Evolutionary conservation across 2,113 vertebrate species (phyloP).

Genomic region (Odocoileus virginianus): DNA sequence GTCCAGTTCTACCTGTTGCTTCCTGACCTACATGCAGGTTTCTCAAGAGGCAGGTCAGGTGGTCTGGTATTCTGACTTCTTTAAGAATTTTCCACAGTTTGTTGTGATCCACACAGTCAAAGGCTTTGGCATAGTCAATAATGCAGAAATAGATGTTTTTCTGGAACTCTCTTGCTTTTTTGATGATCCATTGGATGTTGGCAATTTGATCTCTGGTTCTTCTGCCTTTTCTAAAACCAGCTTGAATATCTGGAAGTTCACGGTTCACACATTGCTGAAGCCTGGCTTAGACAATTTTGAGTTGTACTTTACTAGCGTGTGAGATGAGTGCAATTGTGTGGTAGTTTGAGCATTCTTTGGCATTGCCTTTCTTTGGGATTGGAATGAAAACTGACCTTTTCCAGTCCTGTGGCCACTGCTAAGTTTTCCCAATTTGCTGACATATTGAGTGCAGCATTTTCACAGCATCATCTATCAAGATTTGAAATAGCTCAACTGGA

Average conservation of each 20-base stretch:
- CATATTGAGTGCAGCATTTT: not conserved
- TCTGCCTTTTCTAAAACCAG: not conserved
- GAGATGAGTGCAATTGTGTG: not conserved
- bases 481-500: not conserved
- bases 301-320: not conserved
- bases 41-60: no score
- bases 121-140: not conserved
- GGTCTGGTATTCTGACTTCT: no score
- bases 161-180: not conserved
- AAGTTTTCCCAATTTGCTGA: not conserved
- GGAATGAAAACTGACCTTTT: not conserved
- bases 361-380: not conserved
- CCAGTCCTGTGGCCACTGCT: not conserved
- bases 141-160: not conserved
- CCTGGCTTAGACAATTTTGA: not conserved
- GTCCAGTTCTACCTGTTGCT: no score
- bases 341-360: not conserved
- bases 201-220: not conserved
- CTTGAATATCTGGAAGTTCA: not conserved
- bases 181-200: fast-evolving
- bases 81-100: no score
- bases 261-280: not conserved
- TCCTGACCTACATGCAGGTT: no score
- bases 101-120: no score
- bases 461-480: not conserved